Evolutionary conservation across 2,888 invertebrate species (phyloP), one percentile per base, ranked within the genome.

Genomic region (Thelaira solivaga): DNA sequence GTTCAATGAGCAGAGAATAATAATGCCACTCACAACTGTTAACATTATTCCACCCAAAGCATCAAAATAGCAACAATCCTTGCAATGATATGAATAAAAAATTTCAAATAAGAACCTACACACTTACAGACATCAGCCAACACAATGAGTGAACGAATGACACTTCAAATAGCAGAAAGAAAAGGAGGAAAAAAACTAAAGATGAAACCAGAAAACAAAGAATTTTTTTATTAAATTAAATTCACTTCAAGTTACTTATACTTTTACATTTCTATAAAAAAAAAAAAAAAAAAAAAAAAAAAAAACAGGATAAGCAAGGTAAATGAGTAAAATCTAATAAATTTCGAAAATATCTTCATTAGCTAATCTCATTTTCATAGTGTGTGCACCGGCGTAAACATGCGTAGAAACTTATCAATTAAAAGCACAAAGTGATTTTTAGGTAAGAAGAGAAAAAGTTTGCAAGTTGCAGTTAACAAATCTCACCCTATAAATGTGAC

Each of bases 21-120:
- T 55, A 64, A 73, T 47, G 64, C 18, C 61, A 75, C 36, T 61
- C 61, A 55, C 61, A 68, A 68, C 43, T 75, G 62, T 62, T 68
- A 62, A 68, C 68, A 68, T 16, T 53, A 61, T 68, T 53, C 65
- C 29, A 43, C 34, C 11, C 51, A 57, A 31, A 24, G 49, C 64
- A 41, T 49, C 64, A 64, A 65, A 55, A 43, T 45, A 31, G 24
- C 34, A 53, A 24, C 8, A 34, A 43, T 45, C 11, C 36, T 55
- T 8, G 18, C 55, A 67, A 49, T 49, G 16, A 34, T 57, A 24
- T 13, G 31, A 26, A 51, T 39, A 51, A 41, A 73, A 49, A 41
- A 53, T 59, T 43, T n/a, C 11, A 13, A 61, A 67, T 36, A 45
- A 53, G n/a, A 20, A 20, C 34, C 7, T 41, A 49, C 62, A 57